A percentile compares a stretch with the other conserved stretches of the same genome.
Conservation (phyloP, 2,888 invertebrate species). For the Temnothorax ravouxi region DNA sequence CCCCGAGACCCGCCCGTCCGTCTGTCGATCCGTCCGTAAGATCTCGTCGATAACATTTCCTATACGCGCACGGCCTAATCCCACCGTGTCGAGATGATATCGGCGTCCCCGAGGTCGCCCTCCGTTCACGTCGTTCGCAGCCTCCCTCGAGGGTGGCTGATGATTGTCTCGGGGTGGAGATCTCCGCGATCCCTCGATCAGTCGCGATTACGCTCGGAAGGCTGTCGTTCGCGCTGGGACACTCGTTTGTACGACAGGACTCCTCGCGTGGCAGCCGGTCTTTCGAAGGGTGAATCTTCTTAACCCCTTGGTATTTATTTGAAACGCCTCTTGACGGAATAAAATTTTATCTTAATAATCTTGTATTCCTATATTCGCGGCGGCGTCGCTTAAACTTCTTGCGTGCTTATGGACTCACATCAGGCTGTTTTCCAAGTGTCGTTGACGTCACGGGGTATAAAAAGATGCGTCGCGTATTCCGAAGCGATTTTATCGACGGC, state of each 20-base stretch:
- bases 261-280: neutral
- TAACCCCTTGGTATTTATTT: conserved; percentile 2
- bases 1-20: conserved; percentile 9
- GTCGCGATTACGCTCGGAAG: conserved; percentile 24
- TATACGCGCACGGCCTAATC: conserved; percentile 48
- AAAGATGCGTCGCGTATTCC: neutral
- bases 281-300: conserved; percentile 16
- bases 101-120: conserved; percentile 7
- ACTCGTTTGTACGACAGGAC: neutral
- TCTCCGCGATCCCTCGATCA: conserved; percentile 37
- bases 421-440: neutral
- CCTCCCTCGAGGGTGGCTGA: conserved; percentile 20
- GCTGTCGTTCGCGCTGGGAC: conserved; percentile 28
- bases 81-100: conserved; percentile 43
- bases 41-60: conserved; percentile 50
- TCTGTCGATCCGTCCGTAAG: conserved; percentile 43
- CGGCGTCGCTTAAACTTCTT: neutral
- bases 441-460: conserved; percentile 5
- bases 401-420: neutral
- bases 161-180: neutral
- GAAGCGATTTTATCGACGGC: conserved; percentile 17
- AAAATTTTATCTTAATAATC: neutral
- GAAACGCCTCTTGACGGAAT: neutral
- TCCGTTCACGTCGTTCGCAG: neutral
- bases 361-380: neutral